Evolutionary conservation across 2,888 invertebrate genomes (phyloP), one percentile per base, ranked within the genome.

Genomic region (Allygus modestus): DNA sequence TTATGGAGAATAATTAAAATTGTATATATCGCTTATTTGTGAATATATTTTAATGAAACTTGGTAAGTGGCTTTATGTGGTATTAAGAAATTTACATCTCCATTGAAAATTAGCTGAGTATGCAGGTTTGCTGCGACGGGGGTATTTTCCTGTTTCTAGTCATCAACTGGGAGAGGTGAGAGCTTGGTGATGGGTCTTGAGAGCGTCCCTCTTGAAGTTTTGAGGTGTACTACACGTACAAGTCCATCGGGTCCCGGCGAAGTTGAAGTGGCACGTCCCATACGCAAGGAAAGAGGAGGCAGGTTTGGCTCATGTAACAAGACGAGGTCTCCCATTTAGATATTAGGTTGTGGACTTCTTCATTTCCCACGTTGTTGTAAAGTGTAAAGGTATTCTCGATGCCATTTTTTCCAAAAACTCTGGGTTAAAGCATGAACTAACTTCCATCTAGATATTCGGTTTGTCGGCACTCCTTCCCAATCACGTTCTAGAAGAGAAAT

Each of bases 361-460:
- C 89, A 84, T 89, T 89, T 7, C 85, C 58, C 20, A 88, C 65
- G 20, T 87, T 75, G 81, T 88, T 88, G 12, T n/a, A n/a, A 85
- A 77, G 41, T 84, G 79, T 0, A 89, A n/a, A n/a, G 79, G 84
- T 89, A 89, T 37, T 89, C 88, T 81, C 83, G 87, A 85, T 84
- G 79, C 88, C 88, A 89, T 7, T 84, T 84, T 43, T 85, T 86
- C 89, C 86, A 89, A 31, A 87, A 88, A 5, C 85, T 83, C 69
- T 88, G 88, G 0, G 86, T 86, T 43, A 88, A 61, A 2, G 85
- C 84, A 81, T 88, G 88, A 4, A 88, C 46, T 15, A 85, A 81
- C 81, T 89, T 87, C 88, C 89, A 90, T 23, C 88, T 85, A 0
- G 85, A 81, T 0, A 88, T 85, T 0, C 88, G 85, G 26, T 86